phyloP scores from a whole-genome alignment of 2,888 invertebrate genomes.

The Caenorhabditis sinica region DNA sequence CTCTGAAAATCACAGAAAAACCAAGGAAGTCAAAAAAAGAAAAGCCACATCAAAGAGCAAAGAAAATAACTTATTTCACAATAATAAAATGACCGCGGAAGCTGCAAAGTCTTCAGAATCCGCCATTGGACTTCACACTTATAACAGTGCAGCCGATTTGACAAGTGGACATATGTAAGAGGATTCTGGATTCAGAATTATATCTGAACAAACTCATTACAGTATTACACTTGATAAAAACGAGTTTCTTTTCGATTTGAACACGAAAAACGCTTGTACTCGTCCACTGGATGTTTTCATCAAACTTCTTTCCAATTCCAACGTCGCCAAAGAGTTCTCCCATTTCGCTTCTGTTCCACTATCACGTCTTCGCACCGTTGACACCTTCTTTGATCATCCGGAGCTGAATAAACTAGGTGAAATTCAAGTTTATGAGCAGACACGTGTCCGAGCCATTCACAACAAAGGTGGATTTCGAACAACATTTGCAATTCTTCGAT shows the following conservation, averaged over 20 bases:
- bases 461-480: conserved; percentile 6
- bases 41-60: background rate
- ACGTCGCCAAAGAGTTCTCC: conserved; percentile 52
- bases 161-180: conserved; percentile 49
- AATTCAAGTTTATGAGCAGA: conserved; percentile 72
- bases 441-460: conserved; percentile 69
- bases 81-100: conserved; percentile 16
- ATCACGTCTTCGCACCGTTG: conserved; percentile 48
- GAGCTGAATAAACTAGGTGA: conserved; percentile 69
- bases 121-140: conserved; percentile 44
- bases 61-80: background rate
- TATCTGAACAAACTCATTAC: background rate
- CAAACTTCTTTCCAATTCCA: conserved; percentile 52
- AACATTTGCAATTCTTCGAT: background rate
- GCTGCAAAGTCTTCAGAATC: conserved; percentile 17
- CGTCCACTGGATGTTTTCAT: conserved; percentile 53
- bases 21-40: background rate
- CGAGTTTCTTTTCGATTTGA: conserved; percentile 65
- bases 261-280: conserved; percentile 60
- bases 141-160: conserved; percentile 64
- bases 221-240: conserved; percentile 55
- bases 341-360: conserved; percentile 44
- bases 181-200: background rate
- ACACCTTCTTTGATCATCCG: conserved; percentile 62
- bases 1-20: background rate